Conservation (phyloP, 1,140 invertebrate genomes). For the Achatina immaculata region DNA sequence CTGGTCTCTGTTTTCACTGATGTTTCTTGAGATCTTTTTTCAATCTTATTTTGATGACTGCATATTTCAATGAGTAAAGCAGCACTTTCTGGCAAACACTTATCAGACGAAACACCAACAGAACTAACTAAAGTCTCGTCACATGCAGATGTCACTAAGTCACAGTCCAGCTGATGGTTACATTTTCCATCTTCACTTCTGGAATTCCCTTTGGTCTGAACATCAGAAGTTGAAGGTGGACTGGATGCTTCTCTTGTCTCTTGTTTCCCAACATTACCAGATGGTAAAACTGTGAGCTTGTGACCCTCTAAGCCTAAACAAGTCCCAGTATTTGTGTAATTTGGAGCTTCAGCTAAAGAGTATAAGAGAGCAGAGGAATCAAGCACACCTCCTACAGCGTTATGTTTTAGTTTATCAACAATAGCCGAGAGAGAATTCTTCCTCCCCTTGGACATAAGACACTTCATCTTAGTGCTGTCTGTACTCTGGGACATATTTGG, state of each 20-base stretch:
- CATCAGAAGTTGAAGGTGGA: not conserved
- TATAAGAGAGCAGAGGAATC: not conserved
- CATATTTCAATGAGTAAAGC: not conserved
- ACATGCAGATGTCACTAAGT: not conserved
- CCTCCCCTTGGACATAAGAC: slow-evolving; percentile 68
- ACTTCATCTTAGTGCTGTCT: slow-evolving; percentile 22
- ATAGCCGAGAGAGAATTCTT: slow-evolving; percentile 87
- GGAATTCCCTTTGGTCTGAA: not conserved
- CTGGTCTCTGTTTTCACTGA: not conserved
- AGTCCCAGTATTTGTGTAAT: not conserved
- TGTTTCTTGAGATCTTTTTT: not conserved
- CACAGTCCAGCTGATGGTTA: not conserved
- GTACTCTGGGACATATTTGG: slow-evolving; percentile 23
- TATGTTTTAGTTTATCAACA: slow-evolving; percentile 83
- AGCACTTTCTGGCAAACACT: not conserved
- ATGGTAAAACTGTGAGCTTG: not conserved
- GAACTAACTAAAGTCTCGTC: not conserved
- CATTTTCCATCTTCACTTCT: not conserved
- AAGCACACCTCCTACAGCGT: slow-evolving; percentile 3
- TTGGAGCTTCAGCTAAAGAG: not conserved
- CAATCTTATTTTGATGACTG: not conserved
- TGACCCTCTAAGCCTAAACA: not conserved
- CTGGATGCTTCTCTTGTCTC: not conserved
- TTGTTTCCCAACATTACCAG: not conserved
- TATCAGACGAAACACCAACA: not conserved